Conservation (phyloP, 2,888 invertebrate genomes). For the Parelbella ahira region DNA sequence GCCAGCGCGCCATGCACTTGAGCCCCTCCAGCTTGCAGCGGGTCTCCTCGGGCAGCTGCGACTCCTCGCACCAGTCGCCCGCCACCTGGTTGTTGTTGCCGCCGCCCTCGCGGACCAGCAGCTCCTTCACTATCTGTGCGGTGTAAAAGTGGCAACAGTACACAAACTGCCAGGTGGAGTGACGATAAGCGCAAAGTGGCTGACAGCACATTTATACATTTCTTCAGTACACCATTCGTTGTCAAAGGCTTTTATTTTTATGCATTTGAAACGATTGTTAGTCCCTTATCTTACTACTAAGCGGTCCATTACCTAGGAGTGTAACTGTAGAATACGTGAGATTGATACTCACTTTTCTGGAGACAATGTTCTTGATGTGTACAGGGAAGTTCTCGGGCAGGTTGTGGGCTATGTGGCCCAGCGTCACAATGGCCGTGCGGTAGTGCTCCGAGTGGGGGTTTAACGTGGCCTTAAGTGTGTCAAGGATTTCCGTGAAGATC, state of each 20-base stretch:
- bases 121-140: slow-evolving; percentile 95
- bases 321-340: no score
- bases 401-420: slow-evolving; percentile 96
- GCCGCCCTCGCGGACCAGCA: slow-evolving; percentile 90
- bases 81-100: slow-evolving; percentile 74
- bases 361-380: slow-evolving; percentile 96
- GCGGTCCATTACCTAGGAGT: no score
- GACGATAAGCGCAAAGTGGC: no score
- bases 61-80: slow-evolving; percentile 91
- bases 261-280: no score
- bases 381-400: slow-evolving; percentile 94
- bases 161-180: no score
- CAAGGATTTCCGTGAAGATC: slow-evolving; percentile 91
- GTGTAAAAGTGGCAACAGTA: background rate
- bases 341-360: slow-evolving; percentile 87
- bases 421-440: slow-evolving; percentile 94
- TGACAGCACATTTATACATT: no score
- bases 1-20: slow-evolving; percentile 98
- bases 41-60: slow-evolving; percentile 93
- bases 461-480: slow-evolving; percentile 87
- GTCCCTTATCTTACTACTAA: no score
- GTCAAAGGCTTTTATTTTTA: no score
- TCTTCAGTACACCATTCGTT: no score
- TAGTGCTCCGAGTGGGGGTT: slow-evolving; percentile 89
- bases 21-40: slow-evolving; percentile 95